Evolutionary conservation across 1,140 invertebrate species (phyloP).

Genomic region (Drosophila yakuba): DNA sequence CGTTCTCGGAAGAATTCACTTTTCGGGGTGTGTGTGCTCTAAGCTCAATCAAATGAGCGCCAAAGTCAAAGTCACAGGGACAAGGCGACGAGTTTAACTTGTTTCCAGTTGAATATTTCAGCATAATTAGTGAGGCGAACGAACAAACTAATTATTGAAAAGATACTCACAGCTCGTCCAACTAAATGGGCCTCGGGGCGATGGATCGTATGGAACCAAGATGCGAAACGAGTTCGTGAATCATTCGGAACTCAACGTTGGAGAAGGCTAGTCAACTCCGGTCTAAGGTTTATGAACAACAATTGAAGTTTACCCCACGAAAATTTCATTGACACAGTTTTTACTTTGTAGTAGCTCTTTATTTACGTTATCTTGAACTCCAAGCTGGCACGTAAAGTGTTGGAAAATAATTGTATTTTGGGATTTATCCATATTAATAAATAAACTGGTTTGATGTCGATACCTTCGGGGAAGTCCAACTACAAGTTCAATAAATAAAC

Average conservation of each 20-base stretch:
- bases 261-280: slow-evolving; percentile 2
- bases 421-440: not conserved
- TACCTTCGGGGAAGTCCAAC: slow-evolving; percentile 17
- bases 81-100: slow-evolving; percentile 67
- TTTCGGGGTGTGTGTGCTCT: slow-evolving; percentile 22
- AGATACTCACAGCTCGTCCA: slow-evolving; percentile 29
- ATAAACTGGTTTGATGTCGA: slow-evolving; percentile 33
- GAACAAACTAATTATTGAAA: slow-evolving; percentile 65
- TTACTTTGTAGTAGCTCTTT: slow-evolving; percentile 20
- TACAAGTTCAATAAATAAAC: not conserved
- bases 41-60: slow-evolving; percentile 40
- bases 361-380: slow-evolving; percentile 17
- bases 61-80: slow-evolving; percentile 18
- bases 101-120: slow-evolving; percentile 59
- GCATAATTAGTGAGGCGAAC: slow-evolving; percentile 51
- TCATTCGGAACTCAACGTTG: slow-evolving; percentile 33
- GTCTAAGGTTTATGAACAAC: slow-evolving; percentile 40
- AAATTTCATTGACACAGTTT: slow-evolving; percentile 80
- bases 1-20: slow-evolving; percentile 38
- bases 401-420: slow-evolving; percentile 10
- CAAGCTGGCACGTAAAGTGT: slow-evolving; percentile 1
- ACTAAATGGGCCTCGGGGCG: slow-evolving; percentile 20
- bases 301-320: slow-evolving; percentile 67
- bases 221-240: slow-evolving; percentile 60
- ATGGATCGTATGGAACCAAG: slow-evolving; percentile 29